Evolutionary conservation across 2,113 vertebrate species (phyloP).

Genomic region (Phylloscopus trochiloides): DNA sequence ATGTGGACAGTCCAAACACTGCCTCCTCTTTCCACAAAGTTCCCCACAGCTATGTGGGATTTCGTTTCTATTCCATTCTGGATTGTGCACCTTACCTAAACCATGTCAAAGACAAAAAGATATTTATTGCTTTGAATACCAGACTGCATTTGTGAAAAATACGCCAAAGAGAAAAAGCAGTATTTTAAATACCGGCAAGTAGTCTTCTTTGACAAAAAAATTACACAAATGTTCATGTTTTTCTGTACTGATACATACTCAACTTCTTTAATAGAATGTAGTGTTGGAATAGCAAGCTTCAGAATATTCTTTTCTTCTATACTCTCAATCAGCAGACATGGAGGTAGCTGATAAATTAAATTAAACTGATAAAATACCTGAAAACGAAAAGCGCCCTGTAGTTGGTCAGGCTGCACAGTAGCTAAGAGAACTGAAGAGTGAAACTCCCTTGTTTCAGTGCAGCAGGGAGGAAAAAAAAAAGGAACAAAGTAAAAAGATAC

Average conservation of each 20-base stretch:
- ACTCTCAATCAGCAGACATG: background rate
- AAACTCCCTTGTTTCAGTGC: background rate
- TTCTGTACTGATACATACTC: background rate
- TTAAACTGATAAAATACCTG: background rate
- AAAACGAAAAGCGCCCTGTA: background rate
- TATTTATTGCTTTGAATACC: background rate
- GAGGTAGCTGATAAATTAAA: background rate
- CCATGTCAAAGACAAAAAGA: background rate
- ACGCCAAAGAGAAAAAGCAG: background rate
- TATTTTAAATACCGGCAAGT: background rate
- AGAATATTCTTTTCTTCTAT: background rate
- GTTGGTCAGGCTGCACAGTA: background rate
- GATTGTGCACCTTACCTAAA: constrained; percentile 92
- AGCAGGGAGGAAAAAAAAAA: background rate
- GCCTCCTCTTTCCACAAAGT: constrained; percentile 93
- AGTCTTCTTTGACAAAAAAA: background rate
- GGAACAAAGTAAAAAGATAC: background rate
- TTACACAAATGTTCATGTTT: background rate
- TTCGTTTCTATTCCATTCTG: constrained; percentile 95
- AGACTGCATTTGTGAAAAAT: background rate
- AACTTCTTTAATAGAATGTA: background rate
- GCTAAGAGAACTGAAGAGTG: background rate
- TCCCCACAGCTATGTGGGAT: constrained; percentile 99
- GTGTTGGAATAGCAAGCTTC: background rate
- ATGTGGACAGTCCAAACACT: constrained; percentile 89